Evolutionary conservation across 2,113 vertebrate species (phyloP).

Genomic region (Rattus norvegicus): DNA sequence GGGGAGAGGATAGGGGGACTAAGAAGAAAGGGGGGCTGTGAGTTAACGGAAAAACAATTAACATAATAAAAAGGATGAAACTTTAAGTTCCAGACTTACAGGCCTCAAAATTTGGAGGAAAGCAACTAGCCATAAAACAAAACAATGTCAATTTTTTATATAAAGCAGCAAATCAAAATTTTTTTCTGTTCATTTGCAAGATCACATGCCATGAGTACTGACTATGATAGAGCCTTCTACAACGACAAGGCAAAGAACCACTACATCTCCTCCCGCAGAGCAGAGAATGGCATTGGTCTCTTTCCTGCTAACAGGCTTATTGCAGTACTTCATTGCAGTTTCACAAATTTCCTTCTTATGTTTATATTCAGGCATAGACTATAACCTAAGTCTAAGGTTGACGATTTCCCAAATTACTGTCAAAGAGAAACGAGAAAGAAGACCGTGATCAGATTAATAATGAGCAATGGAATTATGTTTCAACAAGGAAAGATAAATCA

Average conservation of each 20-base stretch:
- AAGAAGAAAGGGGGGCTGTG: too few species aligned
- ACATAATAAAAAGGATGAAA: neutral
- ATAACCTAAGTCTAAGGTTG: neutral
- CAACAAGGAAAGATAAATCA: neutral
- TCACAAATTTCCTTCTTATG: neutral
- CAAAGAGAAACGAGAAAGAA: neutral
- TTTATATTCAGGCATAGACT: neutral
- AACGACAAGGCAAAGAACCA: slow-evolving; percentile 60
- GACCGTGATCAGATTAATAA: neutral
- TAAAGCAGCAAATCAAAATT: neutral
- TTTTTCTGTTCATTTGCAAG: neutral
- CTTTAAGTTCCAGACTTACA: slow-evolving; percentile 30
- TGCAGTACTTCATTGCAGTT: neutral
- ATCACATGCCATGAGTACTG: accelerated
- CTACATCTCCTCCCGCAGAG: accelerated
- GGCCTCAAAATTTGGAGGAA: neutral
- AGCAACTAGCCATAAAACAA: neutral
- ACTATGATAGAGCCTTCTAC: slow-evolving; percentile 72
- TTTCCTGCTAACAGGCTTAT: slow-evolving; percentile 66
- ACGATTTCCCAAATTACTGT: neutral
- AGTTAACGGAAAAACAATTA: neutral
- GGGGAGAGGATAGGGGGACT: too few species aligned
- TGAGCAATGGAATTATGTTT: neutral
- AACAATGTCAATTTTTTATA: neutral
- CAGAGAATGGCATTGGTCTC: accelerated